phyloP scores from a whole-genome alignment of 2,888 invertebrate genomes.

The Apantesis nais region DNA sequence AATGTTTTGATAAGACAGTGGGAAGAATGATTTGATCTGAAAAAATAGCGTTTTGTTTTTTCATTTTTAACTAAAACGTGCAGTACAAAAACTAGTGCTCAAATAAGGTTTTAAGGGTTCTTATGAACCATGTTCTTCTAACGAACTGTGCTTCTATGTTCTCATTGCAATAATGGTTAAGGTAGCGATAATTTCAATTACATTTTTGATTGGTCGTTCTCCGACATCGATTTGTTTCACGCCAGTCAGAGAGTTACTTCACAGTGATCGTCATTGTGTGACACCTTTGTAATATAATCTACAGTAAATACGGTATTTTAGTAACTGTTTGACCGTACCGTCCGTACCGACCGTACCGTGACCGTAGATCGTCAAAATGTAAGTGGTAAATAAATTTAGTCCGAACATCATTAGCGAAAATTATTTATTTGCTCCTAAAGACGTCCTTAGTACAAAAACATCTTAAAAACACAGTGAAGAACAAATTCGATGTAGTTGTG shows the following conservation, averaged over 20 bases:
- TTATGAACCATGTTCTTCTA: not conserved
- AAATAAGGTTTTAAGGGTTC: not conserved
- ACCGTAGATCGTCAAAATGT: not conserved
- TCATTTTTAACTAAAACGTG: not conserved
- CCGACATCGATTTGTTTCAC: too few relatives aligned
- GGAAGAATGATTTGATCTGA: conserved; percentile 16
- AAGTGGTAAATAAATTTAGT: not conserved
- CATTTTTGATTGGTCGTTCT: not conserved
- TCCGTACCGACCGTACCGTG: too few relatives aligned
- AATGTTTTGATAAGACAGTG: conserved; percentile 22
- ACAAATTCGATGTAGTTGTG: conserved; percentile 10
- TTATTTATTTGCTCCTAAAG: not conserved
- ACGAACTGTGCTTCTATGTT: not conserved
- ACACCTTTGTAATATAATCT: not conserved
- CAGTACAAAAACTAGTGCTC: not conserved
- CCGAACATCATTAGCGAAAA: not conserved
- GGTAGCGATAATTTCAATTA: not conserved
- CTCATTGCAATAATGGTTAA: not conserved
- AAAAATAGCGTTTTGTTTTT: conserved; percentile 6
- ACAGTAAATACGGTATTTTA: not conserved
- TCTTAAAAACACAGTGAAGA: conserved; percentile 4
- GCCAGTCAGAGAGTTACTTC: not conserved
- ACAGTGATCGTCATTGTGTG: not conserved
- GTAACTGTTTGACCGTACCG: not conserved
- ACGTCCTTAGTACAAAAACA: not conserved